phyloP scores from a whole-genome alignment of 2,888 invertebrate genomes.

The Leucoma salicis region DNA sequence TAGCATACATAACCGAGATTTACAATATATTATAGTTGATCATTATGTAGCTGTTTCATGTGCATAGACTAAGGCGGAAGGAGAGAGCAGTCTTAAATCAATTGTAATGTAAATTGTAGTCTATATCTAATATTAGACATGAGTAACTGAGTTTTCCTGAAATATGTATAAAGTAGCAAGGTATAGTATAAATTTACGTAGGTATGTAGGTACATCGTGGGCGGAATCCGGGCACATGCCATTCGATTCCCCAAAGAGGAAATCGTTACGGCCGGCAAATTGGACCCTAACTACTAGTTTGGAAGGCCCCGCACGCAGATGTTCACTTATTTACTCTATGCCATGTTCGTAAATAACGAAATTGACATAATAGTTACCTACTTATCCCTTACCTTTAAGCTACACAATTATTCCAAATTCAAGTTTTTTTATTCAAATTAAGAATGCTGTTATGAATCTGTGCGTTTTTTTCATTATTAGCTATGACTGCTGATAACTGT shows the following conservation, averaged over 20 bases:
- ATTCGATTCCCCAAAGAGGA: constrained; percentile 81
- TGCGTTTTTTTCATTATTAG: too few species aligned
- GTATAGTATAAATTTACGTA: neutral
- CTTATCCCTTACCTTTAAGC: constrained; percentile 30
- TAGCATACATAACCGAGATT: too few species aligned
- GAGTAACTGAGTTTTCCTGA: neutral
- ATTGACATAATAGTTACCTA: constrained; percentile 45
- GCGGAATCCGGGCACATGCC: constrained; percentile 74
- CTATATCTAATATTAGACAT: too few species aligned
- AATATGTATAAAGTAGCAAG: constrained; percentile 12
- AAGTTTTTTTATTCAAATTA: too few species aligned
- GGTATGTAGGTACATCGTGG: constrained; percentile 44
- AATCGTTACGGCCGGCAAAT: constrained; percentile 79
- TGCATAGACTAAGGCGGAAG: too few species aligned
- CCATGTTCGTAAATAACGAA: constrained; percentile 43
- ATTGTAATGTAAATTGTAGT: too few species aligned
- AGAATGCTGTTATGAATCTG: too few species aligned
- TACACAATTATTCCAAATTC: too few species aligned
- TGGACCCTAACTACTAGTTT: constrained; percentile 78
- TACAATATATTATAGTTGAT: too few species aligned
- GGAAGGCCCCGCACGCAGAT: constrained; percentile 63
- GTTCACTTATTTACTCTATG: constrained; percentile 52
- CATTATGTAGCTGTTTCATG: too few species aligned
- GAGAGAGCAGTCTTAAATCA: too few species aligned
- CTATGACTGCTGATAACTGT: too few species aligned